phyloP scores from a whole-genome alignment of 1,140 invertebrate species.

The Homarus americanus region DNA sequence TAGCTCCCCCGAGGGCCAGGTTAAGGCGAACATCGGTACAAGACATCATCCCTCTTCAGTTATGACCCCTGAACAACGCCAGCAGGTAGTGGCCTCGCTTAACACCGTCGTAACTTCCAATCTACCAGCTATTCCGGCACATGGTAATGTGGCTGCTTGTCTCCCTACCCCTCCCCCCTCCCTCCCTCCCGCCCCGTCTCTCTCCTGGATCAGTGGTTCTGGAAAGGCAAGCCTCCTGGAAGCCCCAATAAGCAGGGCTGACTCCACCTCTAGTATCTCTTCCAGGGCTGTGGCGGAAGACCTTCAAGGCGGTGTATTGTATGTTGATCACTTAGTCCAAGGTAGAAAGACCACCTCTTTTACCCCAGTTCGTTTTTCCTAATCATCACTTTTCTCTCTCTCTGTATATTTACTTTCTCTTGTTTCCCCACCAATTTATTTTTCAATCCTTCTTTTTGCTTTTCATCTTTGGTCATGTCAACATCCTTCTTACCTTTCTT shows the following conservation, averaged over 20 bases:
- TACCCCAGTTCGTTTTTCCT: no score
- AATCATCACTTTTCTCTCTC: no score
- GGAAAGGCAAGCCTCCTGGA: background rate
- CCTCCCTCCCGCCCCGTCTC: no score
- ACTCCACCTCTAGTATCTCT: background rate
- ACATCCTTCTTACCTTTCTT: no score
- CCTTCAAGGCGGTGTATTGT: background rate
- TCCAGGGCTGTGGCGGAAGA: background rate
- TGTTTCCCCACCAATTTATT: no score
- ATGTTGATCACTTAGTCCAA: no score
- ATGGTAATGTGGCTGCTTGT: background rate
- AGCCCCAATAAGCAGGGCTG: conserved; percentile 9
- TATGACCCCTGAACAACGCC: background rate
- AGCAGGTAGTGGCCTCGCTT: background rate
- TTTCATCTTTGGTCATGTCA: no score
- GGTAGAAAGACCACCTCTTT: no score
- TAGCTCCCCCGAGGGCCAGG: no score
- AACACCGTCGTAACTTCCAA: conserved; percentile 2
- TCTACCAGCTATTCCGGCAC: background rate
- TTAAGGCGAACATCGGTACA: no score
- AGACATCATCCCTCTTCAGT: background rate
- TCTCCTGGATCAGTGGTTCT: background rate
- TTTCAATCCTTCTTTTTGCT: no score
- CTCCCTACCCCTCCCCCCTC: background rate
- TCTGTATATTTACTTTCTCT: no score